Evolutionary conservation across 1,140 invertebrate species (phyloP), one percentile per base, ranked within the genome.

Genomic region (Meloidogyne chitwoodi): DNA sequence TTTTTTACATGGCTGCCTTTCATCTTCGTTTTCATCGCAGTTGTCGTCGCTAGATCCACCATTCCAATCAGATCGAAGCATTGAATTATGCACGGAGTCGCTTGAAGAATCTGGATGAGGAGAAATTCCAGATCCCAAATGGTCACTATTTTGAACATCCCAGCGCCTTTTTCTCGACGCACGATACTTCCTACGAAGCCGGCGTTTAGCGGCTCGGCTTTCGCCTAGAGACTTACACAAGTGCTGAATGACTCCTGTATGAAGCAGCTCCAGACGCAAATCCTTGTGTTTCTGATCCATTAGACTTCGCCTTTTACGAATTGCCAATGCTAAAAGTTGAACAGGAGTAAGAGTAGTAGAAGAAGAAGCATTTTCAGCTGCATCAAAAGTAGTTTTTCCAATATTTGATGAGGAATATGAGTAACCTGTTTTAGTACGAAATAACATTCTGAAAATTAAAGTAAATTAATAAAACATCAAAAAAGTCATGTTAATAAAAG

Each of bases 181-280:
- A 11, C 71, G 74, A 38, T 4, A 38, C 26, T 71, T 22, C n/a
- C 34, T 68, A 19, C 76, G 74, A 12, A 34, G 64, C 24, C 70
- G 69, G 16, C 75, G 44, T 22, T 31, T 56, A 44, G 34, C 31
- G 24, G 76, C 76, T 14, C 76, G 74, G 26, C 76, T 68, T 61
- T 77, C 76, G 27, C 76, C 76, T 11, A 77, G 63, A 27, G 22
- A 76, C 73, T 77, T 77, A 62, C 76, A 77, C 62, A 77, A 62
- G n/a, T 41, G 14, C 22, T 61, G 56, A 19, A 77, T 77, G 38
- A 77, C 34, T 38, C 44, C 38, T 12, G 44, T 26, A 8, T 75
- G 63, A 14, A 76, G 26, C 61, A 76, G 48, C 19, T 68, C 75
- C 16, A 70, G 44, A 10, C 68, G 68, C 24, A 75, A 76, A 75